Percentiles rank a stretch among this genome's conserved stretches.
These are phyloP conservation scores for Trimorus sp. DNA, from an alignment of 2,888 invertebrate genomes.

Conservation along the genomic window DNA sequence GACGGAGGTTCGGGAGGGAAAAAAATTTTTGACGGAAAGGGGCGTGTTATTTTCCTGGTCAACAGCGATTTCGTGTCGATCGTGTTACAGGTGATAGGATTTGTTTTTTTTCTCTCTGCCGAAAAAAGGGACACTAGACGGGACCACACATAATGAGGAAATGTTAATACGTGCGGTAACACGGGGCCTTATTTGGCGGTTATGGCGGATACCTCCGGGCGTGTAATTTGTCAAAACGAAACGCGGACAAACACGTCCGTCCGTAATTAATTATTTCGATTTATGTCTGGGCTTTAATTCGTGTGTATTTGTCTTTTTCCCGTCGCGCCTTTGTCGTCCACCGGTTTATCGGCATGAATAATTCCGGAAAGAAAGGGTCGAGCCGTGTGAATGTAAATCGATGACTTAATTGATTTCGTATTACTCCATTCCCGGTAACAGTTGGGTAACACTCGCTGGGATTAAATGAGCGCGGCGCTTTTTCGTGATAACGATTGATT, in stretches of 20 bases:
- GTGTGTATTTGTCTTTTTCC: slow-evolving; percentile 52
- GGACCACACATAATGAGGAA: slow-evolving; percentile 35
- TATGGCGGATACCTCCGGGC: slow-evolving; percentile 41
- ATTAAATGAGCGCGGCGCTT: slow-evolving; percentile 58
- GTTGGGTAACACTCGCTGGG: slow-evolving; percentile 54
- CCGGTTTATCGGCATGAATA: slow-evolving; percentile 55
- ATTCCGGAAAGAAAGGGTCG: slow-evolving; percentile 56
- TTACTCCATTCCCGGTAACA: slow-evolving; percentile 58
- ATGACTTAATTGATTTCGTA: slow-evolving; percentile 64
- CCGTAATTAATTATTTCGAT: slow-evolving; percentile 57
- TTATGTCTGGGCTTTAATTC: slow-evolving; percentile 51
- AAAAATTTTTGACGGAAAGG: slow-evolving; percentile 13
- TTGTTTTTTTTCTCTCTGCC: slow-evolving; percentile 11
- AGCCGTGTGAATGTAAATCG: slow-evolving; percentile 60
- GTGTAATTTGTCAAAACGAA: slow-evolving; percentile 50
- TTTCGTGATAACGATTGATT: slow-evolving; percentile 41
- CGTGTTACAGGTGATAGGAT: slow-evolving; percentile 24
- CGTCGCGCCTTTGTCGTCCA: slow-evolving; percentile 36
- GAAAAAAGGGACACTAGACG: background rate
- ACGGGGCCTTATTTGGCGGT: slow-evolving; percentile 27
- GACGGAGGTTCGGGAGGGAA: slow-evolving; percentile 12
- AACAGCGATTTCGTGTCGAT: background rate
- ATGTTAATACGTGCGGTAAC: slow-evolving; percentile 36
- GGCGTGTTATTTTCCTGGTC: slow-evolving; percentile 2
- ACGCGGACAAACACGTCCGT: slow-evolving; percentile 25